These are phyloP conservation scores for Notamacropus eugenii DNA, from an alignment of 2,797 vertebrate genomes.

Conservation along the genomic window DNA sequence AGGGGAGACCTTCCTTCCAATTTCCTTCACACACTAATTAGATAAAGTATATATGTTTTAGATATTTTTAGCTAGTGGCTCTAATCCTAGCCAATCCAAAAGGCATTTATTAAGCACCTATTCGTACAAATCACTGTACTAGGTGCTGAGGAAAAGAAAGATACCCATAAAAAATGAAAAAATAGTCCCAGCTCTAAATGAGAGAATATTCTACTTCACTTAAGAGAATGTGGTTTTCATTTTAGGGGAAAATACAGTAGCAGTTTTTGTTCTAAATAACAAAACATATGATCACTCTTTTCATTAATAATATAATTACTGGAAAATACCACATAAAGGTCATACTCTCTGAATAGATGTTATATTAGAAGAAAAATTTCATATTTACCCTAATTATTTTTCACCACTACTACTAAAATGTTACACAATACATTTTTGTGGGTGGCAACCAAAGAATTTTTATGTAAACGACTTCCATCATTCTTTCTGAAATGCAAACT, in stretches of 20 bases:
- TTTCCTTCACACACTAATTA: neutral
- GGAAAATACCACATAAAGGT: slow-evolving; percentile 37
- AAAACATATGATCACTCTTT: slow-evolving; percentile 10
- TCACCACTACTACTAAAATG: slow-evolving; percentile 47
- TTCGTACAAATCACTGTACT: neutral
- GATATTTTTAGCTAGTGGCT: neutral
- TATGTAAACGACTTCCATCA: slow-evolving; percentile 57
- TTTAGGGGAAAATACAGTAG: slow-evolving; percentile 32
- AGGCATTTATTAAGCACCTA: neutral
- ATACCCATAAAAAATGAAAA: neutral
- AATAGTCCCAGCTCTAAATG: neutral
- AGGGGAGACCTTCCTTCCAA: slow-evolving; percentile 1
- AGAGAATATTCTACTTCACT: neutral
- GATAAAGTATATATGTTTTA: neutral
- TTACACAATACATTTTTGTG: slow-evolving; percentile 21
- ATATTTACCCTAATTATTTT: slow-evolving; percentile 48
- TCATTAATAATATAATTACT: slow-evolving; percentile 51
- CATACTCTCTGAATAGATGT: slow-evolving; percentile 15
- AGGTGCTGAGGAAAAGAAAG: neutral
- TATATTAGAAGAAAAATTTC: slow-evolving; percentile 44
- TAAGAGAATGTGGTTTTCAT: neutral
- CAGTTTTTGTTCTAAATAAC: slow-evolving; percentile 57
- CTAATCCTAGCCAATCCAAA: neutral
- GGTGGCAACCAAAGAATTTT: slow-evolving; percentile 35
- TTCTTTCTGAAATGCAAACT: slow-evolving; percentile 66